Conservation (phyloP, 2,797 vertebrate species). For the Lemur catta region DNA sequence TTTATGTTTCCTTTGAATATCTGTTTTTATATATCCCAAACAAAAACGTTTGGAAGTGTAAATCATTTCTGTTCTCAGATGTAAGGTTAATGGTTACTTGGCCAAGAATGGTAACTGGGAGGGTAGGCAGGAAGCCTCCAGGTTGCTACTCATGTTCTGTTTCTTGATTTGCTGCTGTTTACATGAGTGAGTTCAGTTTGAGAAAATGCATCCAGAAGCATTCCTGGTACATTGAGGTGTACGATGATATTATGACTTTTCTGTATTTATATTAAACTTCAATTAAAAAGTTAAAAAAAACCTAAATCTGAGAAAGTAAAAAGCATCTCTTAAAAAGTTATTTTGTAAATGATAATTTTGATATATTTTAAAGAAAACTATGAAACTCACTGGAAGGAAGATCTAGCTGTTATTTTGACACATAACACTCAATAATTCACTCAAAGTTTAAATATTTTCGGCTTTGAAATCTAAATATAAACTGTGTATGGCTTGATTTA, state of each 20-base stretch:
- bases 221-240: too few relatives aligned
- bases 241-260: rapidly evolving
- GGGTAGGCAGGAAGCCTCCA: rapidly evolving
- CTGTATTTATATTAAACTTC: background rate
- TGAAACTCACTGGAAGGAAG: background rate
- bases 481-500: background rate
- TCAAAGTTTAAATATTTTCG: background rate
- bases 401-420: background rate
- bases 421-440: rapidly evolving
- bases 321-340: background rate
- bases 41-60: background rate
- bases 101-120: rapidly evolving
- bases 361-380: background rate
- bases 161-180: background rate
- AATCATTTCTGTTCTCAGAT: too few relatives aligned
- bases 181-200: background rate
- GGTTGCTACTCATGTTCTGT: rapidly evolving
- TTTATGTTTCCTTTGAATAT: background rate
- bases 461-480: background rate
- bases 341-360: background rate
- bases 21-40: background rate
- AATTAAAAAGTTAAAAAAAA: background rate
- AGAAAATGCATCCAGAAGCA: background rate
- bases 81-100: background rate
- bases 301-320: background rate